Percentiles rank a stretch among this genome's conserved stretches.
Evolutionary conservation across 1,140 invertebrate genomes (phyloP).

Genomic region (Lamellibrachia luymesi): DNA sequence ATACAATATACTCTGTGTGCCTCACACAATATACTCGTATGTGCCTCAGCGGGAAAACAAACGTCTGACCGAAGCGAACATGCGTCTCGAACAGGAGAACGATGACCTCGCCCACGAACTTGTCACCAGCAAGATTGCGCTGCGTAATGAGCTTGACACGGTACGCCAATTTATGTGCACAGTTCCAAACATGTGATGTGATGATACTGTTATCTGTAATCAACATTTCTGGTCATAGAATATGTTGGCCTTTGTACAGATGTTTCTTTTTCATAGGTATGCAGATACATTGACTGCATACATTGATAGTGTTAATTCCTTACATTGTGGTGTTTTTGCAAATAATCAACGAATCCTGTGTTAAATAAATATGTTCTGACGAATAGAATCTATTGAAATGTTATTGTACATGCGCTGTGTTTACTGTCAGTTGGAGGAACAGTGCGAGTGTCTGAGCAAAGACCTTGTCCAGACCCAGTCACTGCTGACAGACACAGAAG

Average conservation of each 20-base stretch:
- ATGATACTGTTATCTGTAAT: not conserved
- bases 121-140: constrained; percentile 63
- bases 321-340: too few species aligned
- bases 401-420: not conserved
- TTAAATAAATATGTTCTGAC: not conserved
- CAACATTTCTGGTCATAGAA: not conserved
- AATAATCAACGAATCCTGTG: too few species aligned
- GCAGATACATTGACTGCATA: too few species aligned
- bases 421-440: constrained; percentile 66
- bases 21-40: not conserved
- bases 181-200: not conserved
- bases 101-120: constrained; percentile 68
- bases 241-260: too few species aligned
- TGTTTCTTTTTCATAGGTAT: too few species aligned
- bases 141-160: constrained; percentile 62
- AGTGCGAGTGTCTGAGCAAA: constrained; percentile 74
- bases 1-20: not conserved
- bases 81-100: constrained; percentile 67
- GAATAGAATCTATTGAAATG: not conserved
- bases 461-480: constrained; percentile 76
- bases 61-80: constrained; percentile 56
- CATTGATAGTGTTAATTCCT: too few species aligned
- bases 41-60: constrained; percentile 61
- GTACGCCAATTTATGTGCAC: constrained; percentile 45
- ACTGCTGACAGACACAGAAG: constrained; percentile 73